Conservation (phyloP, 2,113 vertebrate genomes). For the Apodemus sylvaticus region DNA sequence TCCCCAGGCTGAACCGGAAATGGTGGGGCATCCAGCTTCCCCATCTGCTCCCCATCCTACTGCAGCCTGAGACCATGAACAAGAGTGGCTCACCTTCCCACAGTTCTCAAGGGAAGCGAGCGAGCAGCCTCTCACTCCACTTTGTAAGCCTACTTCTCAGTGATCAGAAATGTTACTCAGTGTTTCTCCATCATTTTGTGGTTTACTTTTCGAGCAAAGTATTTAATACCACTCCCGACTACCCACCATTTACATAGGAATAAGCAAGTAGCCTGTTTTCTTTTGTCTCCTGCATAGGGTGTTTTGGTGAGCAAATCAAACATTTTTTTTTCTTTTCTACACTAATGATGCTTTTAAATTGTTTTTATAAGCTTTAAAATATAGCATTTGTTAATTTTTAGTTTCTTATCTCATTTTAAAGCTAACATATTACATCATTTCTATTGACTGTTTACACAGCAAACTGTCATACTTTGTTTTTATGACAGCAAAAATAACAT, state of each 20-base stretch:
- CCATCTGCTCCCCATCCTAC: too few species aligned
- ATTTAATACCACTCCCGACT: background rate
- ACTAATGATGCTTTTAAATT: slow-evolving; percentile 40
- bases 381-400: slow-evolving; percentile 41
- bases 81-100: background rate
- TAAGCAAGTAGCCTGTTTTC: background rate
- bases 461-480: slow-evolving; percentile 40
- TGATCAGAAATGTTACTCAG: background rate
- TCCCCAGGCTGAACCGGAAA: background rate
- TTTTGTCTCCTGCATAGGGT: background rate
- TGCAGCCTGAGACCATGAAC: background rate
- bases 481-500: slow-evolving; percentile 38
- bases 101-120: background rate
- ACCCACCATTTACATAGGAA: background rate
- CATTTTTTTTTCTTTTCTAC: background rate
- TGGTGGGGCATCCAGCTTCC: too few species aligned
- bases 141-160: too few species aligned
- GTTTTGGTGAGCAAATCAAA: background rate
- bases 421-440: background rate
- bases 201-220: slow-evolving; percentile 32
- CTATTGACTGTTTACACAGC: background rate
- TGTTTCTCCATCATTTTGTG: background rate
- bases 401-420: slow-evolving; percentile 49
- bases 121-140: too few species aligned
- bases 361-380: slow-evolving; percentile 22